These are phyloP conservation scores for Ephydatia muelleri DNA, from an alignment of 37 sponge, comb jelly and placozoan species.

Conservation along the genomic window DNA sequence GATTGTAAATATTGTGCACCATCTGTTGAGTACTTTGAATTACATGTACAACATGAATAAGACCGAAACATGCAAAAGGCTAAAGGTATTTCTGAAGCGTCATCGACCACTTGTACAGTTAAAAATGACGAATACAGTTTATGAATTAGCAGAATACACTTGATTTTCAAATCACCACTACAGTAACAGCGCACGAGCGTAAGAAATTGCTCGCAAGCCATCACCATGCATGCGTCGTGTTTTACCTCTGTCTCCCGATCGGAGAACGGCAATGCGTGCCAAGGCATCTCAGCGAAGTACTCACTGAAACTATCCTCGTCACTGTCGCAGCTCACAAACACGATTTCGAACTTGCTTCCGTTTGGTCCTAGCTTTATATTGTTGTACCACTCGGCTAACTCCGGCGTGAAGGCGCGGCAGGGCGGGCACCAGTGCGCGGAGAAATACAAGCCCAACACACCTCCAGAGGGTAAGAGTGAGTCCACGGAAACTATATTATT, in stretches of 20 bases:
- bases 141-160: too few species aligned
- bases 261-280: constrained; percentile 76
- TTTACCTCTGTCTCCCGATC: constrained; percentile 80
- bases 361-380: constrained; percentile 41
- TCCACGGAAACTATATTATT: not conserved
- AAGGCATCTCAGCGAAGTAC: constrained; percentile 87
- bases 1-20: too few species aligned
- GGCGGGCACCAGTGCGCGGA: constrained; percentile 94
- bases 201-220: too few species aligned
- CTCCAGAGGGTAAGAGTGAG: constrained; percentile 38
- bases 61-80: too few species aligned
- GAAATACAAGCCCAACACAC: constrained; percentile 82
- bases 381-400: constrained; percentile 78
- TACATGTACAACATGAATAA: too few species aligned
- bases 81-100: too few species aligned
- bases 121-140: too few species aligned
- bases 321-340: constrained; percentile 92
- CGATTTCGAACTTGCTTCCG: constrained; percentile 78
- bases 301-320: constrained; percentile 70
- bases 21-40: too few species aligned
- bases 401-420: constrained; percentile 83
- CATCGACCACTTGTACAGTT: too few species aligned
- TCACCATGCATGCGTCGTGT: too few species aligned
- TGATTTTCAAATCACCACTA: too few species aligned
- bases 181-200: too few species aligned